A percentile compares a stretch with the other conserved stretches of the same genome.
Evolutionary conservation across 2,797 vertebrate genomes (phyloP).

Genomic region (Sebastes matsubarae): DNA sequence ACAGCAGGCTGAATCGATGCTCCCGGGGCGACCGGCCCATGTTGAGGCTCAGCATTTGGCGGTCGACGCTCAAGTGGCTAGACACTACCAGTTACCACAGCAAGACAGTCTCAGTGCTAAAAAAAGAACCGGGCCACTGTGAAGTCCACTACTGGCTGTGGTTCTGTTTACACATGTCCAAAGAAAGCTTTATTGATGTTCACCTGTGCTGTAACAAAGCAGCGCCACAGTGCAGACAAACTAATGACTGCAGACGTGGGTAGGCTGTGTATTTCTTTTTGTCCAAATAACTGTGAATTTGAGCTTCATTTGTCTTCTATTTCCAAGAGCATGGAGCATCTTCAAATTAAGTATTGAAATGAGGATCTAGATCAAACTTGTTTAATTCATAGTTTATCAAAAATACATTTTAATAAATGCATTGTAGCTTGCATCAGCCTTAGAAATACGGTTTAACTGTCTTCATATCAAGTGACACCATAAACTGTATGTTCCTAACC

Average conservation of each 20-base stretch:
- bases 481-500: too few relatives aligned
- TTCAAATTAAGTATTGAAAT: background rate
- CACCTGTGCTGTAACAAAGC: background rate
- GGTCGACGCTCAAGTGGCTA: conserved; percentile 8
- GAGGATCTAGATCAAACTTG: background rate
- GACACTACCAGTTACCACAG: conserved; percentile 38
- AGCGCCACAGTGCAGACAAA: background rate
- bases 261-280: background rate
- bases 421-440: background rate
- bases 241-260: background rate
- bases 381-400: background rate
- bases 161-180: conserved; percentile 10
- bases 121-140: conserved; percentile 6
- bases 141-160: background rate
- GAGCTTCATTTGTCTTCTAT: background rate
- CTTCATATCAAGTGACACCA: background rate
- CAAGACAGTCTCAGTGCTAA: conserved; percentile 39
- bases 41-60: conserved; percentile 29
- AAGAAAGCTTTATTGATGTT: conserved; percentile 6
- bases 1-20: conserved; percentile 50
- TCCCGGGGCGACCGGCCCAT: conserved; percentile 15
- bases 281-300: background rate
- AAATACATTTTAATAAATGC: background rate
- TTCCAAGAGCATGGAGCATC: background rate
- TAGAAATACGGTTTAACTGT: background rate